Evolutionary conservation across 2,797 vertebrate species (phyloP).

Genomic region (Rhabdomys pumilio): DNA sequence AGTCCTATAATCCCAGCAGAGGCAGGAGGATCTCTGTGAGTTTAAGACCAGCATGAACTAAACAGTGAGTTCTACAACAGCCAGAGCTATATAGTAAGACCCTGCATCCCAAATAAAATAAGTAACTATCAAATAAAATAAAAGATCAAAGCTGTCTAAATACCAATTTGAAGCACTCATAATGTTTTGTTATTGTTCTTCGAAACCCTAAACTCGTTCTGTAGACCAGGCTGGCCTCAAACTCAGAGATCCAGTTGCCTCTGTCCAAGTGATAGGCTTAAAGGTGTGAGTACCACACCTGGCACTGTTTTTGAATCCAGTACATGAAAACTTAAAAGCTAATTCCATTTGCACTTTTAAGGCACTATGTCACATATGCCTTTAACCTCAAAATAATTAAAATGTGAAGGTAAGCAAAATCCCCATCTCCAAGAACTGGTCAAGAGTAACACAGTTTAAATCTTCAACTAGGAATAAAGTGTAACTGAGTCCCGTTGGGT

Average conservation of each 20-base stretch:
- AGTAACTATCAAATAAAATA: background rate
- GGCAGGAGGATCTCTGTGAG: background rate
- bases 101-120: background rate
- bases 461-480: background rate
- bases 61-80: background rate
- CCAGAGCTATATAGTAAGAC: background rate
- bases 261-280: background rate
- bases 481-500: background rate
- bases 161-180: slow-evolving; percentile 26
- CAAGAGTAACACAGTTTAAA: slow-evolving; percentile 18
- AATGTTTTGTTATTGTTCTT: background rate
- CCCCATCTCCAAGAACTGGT: slow-evolving; percentile 28
- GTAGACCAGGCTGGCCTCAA: background rate
- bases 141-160: background rate
- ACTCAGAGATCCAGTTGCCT: background rate
- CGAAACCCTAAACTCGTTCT: background rate
- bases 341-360: slow-evolving; percentile 53
- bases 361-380: background rate
- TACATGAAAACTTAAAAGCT: slow-evolving; percentile 10
- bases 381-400: slow-evolving; percentile 56
- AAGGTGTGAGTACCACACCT: background rate
- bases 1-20: background rate
- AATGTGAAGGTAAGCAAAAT: background rate
- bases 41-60: background rate
- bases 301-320: background rate